Conservation (phyloP, 2,888 invertebrate species). For the Seira ritae region DNA sequence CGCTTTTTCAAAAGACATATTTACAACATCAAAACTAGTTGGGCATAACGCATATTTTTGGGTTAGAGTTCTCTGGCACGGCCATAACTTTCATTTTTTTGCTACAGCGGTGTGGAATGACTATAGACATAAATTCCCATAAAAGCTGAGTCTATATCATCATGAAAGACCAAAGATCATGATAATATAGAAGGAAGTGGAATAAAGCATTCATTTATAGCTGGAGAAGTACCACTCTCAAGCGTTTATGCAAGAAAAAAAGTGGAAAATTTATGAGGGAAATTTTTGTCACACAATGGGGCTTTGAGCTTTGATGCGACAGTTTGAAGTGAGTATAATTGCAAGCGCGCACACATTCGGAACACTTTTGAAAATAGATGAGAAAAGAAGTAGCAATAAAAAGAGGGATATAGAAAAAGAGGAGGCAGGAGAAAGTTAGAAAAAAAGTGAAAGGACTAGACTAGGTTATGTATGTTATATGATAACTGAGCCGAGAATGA, state of each 20-base stretch:
- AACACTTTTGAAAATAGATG: constrained; percentile 54
- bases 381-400: constrained; percentile 35
- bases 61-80: too few relatives aligned
- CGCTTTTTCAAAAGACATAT: not conserved
- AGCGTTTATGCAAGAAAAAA: constrained; percentile 30
- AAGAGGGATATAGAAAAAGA: constrained; percentile 22
- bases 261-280: constrained; percentile 58
- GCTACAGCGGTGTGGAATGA: not conserved
- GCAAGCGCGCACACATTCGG: constrained; percentile 44
- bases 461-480: not conserved
- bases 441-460: not conserved
- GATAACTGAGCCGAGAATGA: constrained; percentile 1
- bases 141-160: constrained; percentile 55
- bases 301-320: constrained; percentile 63
- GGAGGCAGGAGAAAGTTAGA: not conserved
- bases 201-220: not conserved
- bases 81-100: not conserved
- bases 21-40: not conserved
- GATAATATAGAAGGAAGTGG: constrained; percentile 30
- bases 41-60: too few relatives aligned
- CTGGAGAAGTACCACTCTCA: not conserved
- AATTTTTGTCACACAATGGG: constrained; percentile 62
- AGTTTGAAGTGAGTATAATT: constrained; percentile 63
- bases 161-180: constrained; percentile 30
- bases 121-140: constrained; percentile 49